Evolutionary conservation across 1,140 invertebrate species (phyloP).

Genomic region (Euborellia annulipes): DNA sequence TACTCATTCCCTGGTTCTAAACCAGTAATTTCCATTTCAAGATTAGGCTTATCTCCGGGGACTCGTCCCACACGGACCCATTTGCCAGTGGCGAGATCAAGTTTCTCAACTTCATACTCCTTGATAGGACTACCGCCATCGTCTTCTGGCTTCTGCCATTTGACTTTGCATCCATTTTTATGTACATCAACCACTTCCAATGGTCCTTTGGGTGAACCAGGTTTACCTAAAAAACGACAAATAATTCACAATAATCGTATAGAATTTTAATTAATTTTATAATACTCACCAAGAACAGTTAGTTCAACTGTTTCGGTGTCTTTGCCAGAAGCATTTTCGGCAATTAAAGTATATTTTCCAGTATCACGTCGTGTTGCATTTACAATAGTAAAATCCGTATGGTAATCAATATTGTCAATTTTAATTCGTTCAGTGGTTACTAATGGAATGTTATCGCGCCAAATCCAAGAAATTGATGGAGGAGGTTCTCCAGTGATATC

Average conservation of each 20-base stretch:
- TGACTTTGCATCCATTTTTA: conserved; percentile 70
- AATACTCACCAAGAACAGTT: conserved; percentile 66
- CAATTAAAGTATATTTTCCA: conserved; percentile 76
- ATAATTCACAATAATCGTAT: conserved; percentile 11
- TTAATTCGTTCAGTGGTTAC: conserved; percentile 69
- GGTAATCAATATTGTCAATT: conserved; percentile 81
- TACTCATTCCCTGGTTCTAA: conserved; percentile 85
- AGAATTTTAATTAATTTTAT: too few species aligned
- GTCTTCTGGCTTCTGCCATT: conserved; percentile 81
- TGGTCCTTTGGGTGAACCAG: conserved; percentile 72
- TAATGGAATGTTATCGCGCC: conserved; percentile 65
- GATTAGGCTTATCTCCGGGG: conserved; percentile 52
- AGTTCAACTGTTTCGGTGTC: conserved; percentile 83
- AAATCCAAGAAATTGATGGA: conserved; percentile 71
- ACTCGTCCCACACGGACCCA: conserved; percentile 73
- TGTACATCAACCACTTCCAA: conserved; percentile 74
- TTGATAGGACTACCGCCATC: conserved; percentile 88
- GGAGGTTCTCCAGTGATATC: conserved; percentile 80
- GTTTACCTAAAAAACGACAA: conserved; percentile 36
- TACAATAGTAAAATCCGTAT: conserved; percentile 72
- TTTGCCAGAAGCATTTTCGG: conserved; percentile 77
- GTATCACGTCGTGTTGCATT: conserved; percentile 76
- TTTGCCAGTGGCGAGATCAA: conserved; percentile 76
- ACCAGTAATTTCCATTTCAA: conserved; percentile 77
- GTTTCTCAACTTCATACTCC: conserved; percentile 89